Conservation (phyloP, 2,888 invertebrate genomes). For the Lomographa bimaculata region DNA sequence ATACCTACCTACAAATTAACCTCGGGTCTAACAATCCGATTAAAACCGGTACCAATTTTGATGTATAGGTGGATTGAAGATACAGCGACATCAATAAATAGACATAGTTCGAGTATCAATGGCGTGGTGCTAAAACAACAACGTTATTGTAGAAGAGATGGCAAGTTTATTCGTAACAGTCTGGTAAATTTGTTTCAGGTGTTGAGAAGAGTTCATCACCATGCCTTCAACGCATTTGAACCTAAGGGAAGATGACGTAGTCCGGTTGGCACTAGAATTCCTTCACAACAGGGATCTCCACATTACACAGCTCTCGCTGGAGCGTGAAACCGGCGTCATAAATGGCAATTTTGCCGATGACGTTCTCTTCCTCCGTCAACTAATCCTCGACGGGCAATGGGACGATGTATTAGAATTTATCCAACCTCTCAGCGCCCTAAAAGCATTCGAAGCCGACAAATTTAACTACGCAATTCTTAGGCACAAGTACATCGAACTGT, state of each 20-base stretch:
- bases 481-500: conserved; percentile 96
- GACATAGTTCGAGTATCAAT: too few relatives aligned
- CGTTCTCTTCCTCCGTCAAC: conserved; percentile 95
- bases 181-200: conserved; percentile 56
- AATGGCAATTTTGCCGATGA: conserved; percentile 97
- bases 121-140: too few relatives aligned
- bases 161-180: too few relatives aligned
- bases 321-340: conserved; percentile 97
- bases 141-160: too few relatives aligned
- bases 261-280: conserved; percentile 93
- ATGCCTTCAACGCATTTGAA: conserved; percentile 94
- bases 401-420: conserved; percentile 98
- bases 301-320: conserved; percentile 94
- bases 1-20: too few relatives aligned
- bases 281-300: conserved; percentile 95
- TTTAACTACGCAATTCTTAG: conserved; percentile 94
- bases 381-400: conserved; percentile 99
- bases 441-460: conserved; percentile 91
- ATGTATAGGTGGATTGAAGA: too few relatives aligned
- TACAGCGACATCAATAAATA: too few relatives aligned
- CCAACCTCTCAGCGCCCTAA: conserved; percentile 93
- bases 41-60: too few relatives aligned
- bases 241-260: conserved; percentile 94
- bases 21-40: too few relatives aligned
- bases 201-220: conserved; percentile 34